phyloP scores from a whole-genome alignment of 2,113 vertebrate species.

The Barnardius zonarius region DNA sequence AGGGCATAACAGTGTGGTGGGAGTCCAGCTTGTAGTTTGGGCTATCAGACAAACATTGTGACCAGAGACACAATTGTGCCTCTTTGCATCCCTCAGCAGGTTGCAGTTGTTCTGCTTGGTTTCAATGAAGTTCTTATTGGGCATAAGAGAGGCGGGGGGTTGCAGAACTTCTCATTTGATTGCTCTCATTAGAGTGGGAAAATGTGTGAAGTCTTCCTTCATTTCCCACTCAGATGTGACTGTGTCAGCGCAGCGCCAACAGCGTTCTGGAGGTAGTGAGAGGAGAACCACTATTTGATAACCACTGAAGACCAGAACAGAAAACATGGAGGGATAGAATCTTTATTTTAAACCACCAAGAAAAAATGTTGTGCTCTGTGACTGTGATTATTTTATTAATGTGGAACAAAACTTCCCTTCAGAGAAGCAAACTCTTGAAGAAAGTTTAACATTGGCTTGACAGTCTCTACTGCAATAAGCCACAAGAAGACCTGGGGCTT shows the following conservation, averaged over 20 bases:
- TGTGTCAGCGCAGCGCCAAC: not conserved
- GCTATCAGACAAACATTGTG: not conserved
- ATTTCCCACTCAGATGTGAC: not conserved
- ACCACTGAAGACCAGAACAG: not conserved
- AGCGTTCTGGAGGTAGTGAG: not conserved
- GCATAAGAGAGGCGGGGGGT: no score
- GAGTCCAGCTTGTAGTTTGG: not conserved
- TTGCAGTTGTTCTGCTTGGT: not conserved
- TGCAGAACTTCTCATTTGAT: not conserved
- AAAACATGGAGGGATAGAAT: not conserved
- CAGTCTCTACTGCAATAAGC: not conserved
- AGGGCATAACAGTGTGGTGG: not conserved
- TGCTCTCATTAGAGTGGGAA: not conserved
- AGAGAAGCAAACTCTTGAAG: not conserved
- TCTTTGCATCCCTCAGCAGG: not conserved
- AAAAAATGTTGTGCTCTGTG: not conserved
- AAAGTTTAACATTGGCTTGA: not conserved
- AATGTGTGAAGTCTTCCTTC: not conserved
- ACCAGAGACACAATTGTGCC: not conserved
- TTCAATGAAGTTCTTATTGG: not conserved
- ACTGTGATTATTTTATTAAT: not conserved
- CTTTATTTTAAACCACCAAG: not conserved
- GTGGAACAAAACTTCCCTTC: not conserved
- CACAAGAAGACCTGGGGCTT: not conserved
- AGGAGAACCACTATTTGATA: not conserved